Conservation (phyloP, 2,888 invertebrate species). For the Mythimna impura region DNA sequence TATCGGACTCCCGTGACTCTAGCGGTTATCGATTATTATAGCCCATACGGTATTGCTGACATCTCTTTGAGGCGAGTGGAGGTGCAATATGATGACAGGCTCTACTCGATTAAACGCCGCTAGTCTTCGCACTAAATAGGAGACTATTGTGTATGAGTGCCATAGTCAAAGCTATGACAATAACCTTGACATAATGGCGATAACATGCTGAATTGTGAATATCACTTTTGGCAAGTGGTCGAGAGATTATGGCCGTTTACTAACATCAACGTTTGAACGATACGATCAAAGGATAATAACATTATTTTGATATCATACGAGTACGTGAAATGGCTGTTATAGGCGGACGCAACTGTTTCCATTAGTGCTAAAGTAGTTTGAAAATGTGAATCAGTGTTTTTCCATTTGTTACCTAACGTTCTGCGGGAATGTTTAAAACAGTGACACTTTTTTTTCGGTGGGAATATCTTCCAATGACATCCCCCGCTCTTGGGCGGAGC, state of each 20-base stretch:
- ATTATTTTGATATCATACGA: conserved; percentile 22
- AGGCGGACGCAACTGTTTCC: conserved; percentile 1
- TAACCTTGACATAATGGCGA: conserved; percentile 27
- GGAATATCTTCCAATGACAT: too few relatives aligned
- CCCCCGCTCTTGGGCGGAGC: too few relatives aligned
- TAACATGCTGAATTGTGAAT: conserved; percentile 29
- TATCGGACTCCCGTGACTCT: too few relatives aligned
- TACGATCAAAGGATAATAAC: conserved; percentile 43
- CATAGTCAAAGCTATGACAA: conserved; percentile 10
- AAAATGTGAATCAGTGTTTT: background rate
- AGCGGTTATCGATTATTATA: too few relatives aligned
- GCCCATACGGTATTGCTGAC: too few relatives aligned
- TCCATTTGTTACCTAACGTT: background rate
- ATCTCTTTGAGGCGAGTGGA: too few relatives aligned
- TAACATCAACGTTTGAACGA: conserved; percentile 41
- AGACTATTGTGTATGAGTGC: conserved; percentile 10
- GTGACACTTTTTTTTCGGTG: too few relatives aligned
- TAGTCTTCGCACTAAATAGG: background rate
- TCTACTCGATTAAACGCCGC: background rate
- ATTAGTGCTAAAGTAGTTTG: conserved; percentile 26
- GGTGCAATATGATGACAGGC: too few relatives aligned
- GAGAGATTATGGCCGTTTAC: conserved; percentile 34
- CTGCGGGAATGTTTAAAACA: too few relatives aligned
- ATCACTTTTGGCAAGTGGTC: conserved; percentile 51
- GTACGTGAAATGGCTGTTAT: conserved; percentile 13